Conservation (phyloP, 2,888 invertebrate genomes). For the Papilio demoleus region DNA sequence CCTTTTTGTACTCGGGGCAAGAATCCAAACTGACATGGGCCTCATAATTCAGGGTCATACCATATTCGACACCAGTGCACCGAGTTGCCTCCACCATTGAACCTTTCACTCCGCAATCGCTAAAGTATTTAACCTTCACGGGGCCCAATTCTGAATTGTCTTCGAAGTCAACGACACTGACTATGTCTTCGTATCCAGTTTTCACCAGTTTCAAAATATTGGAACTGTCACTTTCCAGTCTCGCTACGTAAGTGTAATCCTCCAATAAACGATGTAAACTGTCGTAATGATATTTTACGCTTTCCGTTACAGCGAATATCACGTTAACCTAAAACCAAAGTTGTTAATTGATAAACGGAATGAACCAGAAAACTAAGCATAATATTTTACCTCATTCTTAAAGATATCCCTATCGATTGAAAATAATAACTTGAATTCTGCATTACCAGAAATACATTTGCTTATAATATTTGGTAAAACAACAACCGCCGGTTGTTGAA, state of each 20-base stretch:
- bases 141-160: slow-evolving; percentile 84
- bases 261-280: slow-evolving; percentile 87
- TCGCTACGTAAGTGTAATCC: slow-evolving; percentile 90
- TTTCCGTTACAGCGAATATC: slow-evolving; percentile 93
- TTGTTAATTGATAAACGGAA: slow-evolving; percentile 19
- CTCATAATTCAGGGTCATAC: slow-evolving; percentile 85
- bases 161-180: slow-evolving; percentile 84
- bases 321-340: slow-evolving; percentile 86
- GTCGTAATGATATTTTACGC: slow-evolving; percentile 86
- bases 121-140: slow-evolving; percentile 87
- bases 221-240: slow-evolving; percentile 90
- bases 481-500: slow-evolving; percentile 17
- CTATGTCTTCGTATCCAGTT: slow-evolving; percentile 90
- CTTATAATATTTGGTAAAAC: not conserved
- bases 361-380: too few relatives aligned
- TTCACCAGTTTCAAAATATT: slow-evolving; percentile 93
- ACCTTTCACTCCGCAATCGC: slow-evolving; percentile 86
- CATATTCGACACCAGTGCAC: slow-evolving; percentile 85
- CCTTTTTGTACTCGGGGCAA: slow-evolving; percentile 80
- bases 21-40: slow-evolving; percentile 84
- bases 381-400: too few relatives aligned
- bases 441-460: not conserved
- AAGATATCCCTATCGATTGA: too few relatives aligned
- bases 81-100: slow-evolving; percentile 76
- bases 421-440: too few relatives aligned